Conservation (phyloP, 2,113 vertebrate genomes). For the Amphiprion ocellaris region DNA sequence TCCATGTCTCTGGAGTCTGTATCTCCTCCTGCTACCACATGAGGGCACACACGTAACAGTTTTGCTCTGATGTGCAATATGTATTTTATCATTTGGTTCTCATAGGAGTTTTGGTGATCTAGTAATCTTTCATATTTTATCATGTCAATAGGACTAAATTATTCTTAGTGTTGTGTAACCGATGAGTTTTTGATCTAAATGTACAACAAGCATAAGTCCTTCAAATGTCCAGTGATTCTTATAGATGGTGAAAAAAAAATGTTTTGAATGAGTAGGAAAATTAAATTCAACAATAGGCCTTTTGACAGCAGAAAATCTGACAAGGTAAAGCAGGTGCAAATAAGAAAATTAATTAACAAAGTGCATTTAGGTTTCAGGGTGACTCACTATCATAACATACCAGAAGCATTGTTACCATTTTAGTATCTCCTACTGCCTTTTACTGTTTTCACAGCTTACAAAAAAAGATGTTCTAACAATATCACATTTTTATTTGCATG, state of each 20-base stretch:
- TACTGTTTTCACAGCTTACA: background rate
- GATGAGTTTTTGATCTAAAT: too few relatives aligned
- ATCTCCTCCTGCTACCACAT: constrained; percentile 42
- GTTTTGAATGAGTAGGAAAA: too few relatives aligned
- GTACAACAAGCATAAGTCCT: too few relatives aligned
- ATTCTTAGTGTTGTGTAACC: too few relatives aligned
- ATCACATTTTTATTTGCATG: background rate
- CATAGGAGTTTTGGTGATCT: background rate
- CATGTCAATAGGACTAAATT: too few relatives aligned
- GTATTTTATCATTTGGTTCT: background rate
- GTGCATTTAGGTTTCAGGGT: background rate
- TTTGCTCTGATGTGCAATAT: background rate
- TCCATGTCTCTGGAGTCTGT: constrained; percentile 1
- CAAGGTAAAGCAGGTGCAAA: background rate
- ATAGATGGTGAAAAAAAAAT: background rate
- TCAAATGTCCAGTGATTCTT: background rate
- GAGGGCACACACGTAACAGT: constrained; percentile 43
- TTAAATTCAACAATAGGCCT: too few relatives aligned
- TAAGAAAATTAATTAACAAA: background rate
- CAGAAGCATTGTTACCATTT: background rate
- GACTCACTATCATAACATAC: background rate
- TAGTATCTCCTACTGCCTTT: background rate
- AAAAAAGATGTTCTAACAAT: background rate
- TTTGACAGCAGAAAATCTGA: background rate
- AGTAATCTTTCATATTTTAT: background rate